Percentiles rank a stretch among this genome's conserved stretches.
phyloP scores from a whole-genome alignment of 1,140 invertebrate species.

The Cyphomyrmex costatus region DNA sequence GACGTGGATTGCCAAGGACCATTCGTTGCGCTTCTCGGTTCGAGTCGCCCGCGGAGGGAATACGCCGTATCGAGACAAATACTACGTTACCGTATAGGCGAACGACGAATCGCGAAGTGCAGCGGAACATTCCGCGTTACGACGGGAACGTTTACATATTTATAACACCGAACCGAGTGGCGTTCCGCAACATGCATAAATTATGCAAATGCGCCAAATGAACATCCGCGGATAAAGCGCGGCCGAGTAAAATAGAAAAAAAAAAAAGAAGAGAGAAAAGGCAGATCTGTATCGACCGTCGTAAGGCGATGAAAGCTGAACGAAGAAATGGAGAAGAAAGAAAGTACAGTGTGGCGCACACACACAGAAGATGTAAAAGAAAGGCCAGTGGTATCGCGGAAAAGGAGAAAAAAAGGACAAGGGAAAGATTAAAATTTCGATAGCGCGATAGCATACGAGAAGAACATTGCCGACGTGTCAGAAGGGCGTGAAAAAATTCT shows the following conservation, averaged over 20 bases:
- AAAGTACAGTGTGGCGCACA: background rate
- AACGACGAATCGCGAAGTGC: slow-evolving; percentile 63
- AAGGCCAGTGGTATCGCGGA: no score
- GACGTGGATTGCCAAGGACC: slow-evolving; percentile 63
- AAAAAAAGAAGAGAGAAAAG: background rate
- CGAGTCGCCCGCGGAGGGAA: slow-evolving; percentile 59
- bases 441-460: background rate
- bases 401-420: background rate
- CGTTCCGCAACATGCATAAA: slow-evolving; percentile 61
- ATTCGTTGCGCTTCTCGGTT: slow-evolving; percentile 64
- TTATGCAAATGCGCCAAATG: slow-evolving; percentile 63
- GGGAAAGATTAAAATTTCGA: background rate
- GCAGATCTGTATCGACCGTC: slow-evolving; percentile 16
- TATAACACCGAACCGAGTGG: slow-evolving; percentile 61
- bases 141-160: slow-evolving; percentile 61
- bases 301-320: slow-evolving; percentile 49
- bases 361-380: background rate
- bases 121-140: slow-evolving; percentile 61
- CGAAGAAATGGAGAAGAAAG: slow-evolving; percentile 12
- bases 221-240: slow-evolving; percentile 59
- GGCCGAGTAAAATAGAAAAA: background rate
- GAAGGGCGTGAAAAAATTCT: slow-evolving; percentile 22
- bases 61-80: slow-evolving; percentile 62
- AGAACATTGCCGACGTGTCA: no score
- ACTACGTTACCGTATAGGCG: slow-evolving; percentile 46